Evolutionary conservation across 2,888 invertebrate species (phyloP).

Genomic region (Coenonympha glycerion): DNA sequence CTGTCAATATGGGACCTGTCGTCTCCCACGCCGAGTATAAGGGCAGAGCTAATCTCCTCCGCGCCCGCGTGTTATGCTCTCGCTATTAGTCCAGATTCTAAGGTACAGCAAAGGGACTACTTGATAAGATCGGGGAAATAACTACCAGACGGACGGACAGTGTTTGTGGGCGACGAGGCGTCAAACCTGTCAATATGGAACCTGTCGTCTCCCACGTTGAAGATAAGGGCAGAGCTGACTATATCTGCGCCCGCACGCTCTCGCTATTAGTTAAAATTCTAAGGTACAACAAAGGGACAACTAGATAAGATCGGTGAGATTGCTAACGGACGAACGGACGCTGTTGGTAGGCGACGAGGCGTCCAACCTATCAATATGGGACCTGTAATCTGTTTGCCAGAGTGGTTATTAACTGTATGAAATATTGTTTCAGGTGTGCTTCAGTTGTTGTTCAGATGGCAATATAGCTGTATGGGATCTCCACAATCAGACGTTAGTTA

Average conservation of each 20-base stretch:
- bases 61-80: constrained; percentile 99
- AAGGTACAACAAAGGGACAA: too few relatives aligned
- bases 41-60: constrained; percentile 91
- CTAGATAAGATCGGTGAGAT: neutral
- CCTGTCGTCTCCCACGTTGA: constrained; percentile 88
- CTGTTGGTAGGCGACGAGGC: constrained; percentile 98
- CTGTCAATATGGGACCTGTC: constrained; percentile 95
- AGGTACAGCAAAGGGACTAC: too few relatives aligned
- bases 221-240: constrained; percentile 92
- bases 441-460: constrained; percentile 98
- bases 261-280: constrained; percentile 97
- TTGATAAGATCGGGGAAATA: constrained; percentile 49
- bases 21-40: constrained; percentile 92
- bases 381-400: constrained; percentile 85
- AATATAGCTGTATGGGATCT: constrained; percentile 98
- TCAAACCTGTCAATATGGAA: constrained; percentile 98
- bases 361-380: constrained; percentile 96
- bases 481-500: constrained; percentile 91
- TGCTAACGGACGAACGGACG: constrained; percentile 91
- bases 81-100: constrained; percentile 97
- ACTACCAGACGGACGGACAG: constrained; percentile 92
- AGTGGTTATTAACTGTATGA: neutral
- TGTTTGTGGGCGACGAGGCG: constrained; percentile 98
- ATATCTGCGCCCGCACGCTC: constrained; percentile 97
- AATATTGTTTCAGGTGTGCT: constrained; percentile 85